Evolutionary conservation across 2,113 vertebrate species (phyloP).

Genomic region (human): GRCh38 chr11:34404001-34404500

Average conservation of each 20-base stretch:
- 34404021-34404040: background rate
- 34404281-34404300: constrained; percentile 91
- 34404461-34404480: constrained; percentile 89
- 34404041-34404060: constrained; percentile 88
- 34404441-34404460: constrained; percentile 86
- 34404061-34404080: constrained; percentile 85
- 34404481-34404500: constrained; percentile 96
- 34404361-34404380: constrained; percentile 90
- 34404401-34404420: constrained; percentile 83
- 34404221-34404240: constrained; percentile 89
- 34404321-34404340: constrained; percentile 92
- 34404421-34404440: constrained; percentile 89
- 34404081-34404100: constrained; percentile 86
- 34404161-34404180: constrained; percentile 86
- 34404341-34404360: constrained; percentile 94
- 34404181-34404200: constrained; percentile 91
- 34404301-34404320: constrained; percentile 87
- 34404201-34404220: constrained; percentile 93
- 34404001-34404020: background rate
- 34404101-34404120: constrained; percentile 74
- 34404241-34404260: constrained; percentile 91
- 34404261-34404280: constrained; percentile 93
- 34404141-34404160: constrained; percentile 84
- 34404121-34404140: constrained; percentile 83
- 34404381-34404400: constrained; percentile 87